Conservation (phyloP, 2,113 vertebrate genomes). For the Cyprichromis sp. region DNA sequence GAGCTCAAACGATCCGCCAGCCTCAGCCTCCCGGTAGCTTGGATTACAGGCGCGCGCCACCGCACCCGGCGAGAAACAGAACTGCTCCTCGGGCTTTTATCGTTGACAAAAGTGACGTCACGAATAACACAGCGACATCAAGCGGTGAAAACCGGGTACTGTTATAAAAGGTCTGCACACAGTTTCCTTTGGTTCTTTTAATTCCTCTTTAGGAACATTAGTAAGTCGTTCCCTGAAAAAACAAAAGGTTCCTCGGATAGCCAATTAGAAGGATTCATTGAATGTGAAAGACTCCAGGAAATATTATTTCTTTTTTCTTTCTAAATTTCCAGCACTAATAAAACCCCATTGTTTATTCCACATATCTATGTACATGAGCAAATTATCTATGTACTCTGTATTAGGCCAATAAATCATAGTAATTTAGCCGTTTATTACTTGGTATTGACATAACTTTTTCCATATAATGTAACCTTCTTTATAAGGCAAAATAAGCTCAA, state of each 20-base stretch:
- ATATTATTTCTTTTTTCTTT: background rate
- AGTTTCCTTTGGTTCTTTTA: background rate
- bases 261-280: background rate
- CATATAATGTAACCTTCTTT: background rate
- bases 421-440: background rate
- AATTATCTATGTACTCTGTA: background rate
- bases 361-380: background rate
- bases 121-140: fast-evolving
- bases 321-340: background rate
- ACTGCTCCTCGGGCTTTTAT: background rate
- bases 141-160: background rate
- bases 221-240: background rate
- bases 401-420: background rate
- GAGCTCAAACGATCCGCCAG: background rate
- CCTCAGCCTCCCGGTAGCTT: background rate
- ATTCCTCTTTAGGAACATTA: background rate
- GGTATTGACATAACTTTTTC: background rate
- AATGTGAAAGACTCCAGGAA: background rate
- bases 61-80: fast-evolving
- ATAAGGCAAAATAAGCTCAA: background rate
- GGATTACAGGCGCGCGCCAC: background rate
- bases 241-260: background rate
- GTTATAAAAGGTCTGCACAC: background rate
- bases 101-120: background rate
- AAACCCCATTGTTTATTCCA: background rate